phyloP scores from a whole-genome alignment of 1,140 invertebrate species.

The Brachionus angularis region DNA sequence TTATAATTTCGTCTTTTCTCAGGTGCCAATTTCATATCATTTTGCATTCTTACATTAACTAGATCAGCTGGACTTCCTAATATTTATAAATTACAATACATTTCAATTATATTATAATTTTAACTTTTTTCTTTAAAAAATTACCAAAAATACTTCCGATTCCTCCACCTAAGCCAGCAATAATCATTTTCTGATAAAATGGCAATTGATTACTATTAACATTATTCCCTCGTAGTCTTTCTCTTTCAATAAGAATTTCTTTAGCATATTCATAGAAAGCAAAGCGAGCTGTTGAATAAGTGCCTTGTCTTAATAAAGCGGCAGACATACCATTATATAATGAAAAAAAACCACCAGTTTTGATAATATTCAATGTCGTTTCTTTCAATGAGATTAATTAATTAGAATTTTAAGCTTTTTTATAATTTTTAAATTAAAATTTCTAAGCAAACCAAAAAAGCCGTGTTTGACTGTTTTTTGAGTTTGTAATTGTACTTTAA shows the following conservation, averaged over 20 bases:
- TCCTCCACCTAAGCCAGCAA: slow-evolving; percentile 81
- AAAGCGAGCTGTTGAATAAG: slow-evolving; percentile 95
- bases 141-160: slow-evolving; percentile 80
- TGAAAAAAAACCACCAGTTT: slow-evolving; percentile 69
- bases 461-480: slow-evolving; percentile 70
- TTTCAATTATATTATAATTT: too few relatives aligned
- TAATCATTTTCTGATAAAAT: slow-evolving; percentile 68
- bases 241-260: slow-evolving; percentile 46
- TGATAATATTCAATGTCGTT: neutral
- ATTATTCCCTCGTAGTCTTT: slow-evolving; percentile 40
- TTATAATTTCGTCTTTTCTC: slow-evolving; percentile 91
- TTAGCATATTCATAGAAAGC: slow-evolving; percentile 79
- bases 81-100: neutral
- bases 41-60: slow-evolving; percentile 97
- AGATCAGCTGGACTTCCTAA: slow-evolving; percentile 80
- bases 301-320: slow-evolving; percentile 81
- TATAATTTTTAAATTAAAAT: slow-evolving; percentile 65
- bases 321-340: slow-evolving; percentile 95
- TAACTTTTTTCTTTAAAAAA: slow-evolving; percentile 2
- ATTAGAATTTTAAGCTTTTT: neutral
- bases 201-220: slow-evolving; percentile 54
- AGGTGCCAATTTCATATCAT: slow-evolving; percentile 86
- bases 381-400: too few relatives aligned
- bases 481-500: slow-evolving; percentile 97
- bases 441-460: slow-evolving; percentile 52